Evolutionary conservation across 2,888 invertebrate species (phyloP).

Genomic region (Ectemnius cavifrons): DNA sequence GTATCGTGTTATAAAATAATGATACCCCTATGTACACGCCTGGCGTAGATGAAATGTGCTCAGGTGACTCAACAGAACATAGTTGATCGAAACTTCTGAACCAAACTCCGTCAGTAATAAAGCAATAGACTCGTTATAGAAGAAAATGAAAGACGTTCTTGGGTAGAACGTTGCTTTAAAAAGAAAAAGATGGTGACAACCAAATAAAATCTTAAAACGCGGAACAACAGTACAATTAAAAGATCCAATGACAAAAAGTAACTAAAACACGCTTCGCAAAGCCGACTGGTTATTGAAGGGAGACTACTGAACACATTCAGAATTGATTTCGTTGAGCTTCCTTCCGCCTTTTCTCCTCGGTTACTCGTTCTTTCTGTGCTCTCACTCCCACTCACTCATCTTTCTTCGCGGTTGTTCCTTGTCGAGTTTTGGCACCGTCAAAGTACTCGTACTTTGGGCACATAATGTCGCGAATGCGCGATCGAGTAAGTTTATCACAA

Average conservation of each 20-base stretch:
- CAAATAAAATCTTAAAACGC: too few relatives aligned
- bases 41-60: conserved; percentile 50
- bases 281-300: too few relatives aligned
- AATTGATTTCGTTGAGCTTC: conserved; percentile 10
- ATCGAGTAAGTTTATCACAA: conserved; percentile 60
- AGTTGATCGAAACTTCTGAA: too few relatives aligned
- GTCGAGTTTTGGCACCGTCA: conserved; percentile 55
- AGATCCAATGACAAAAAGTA: neutral
- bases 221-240: conserved; percentile 15
- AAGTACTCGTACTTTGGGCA: conserved; percentile 29
- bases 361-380: neutral
- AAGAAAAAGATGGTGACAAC: too few relatives aligned
- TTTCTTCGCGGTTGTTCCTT: neutral
- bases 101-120: too few relatives aligned
- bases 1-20: conserved; percentile 64
- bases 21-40: conserved; percentile 62
- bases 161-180: too few relatives aligned
- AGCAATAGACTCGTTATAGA: too few relatives aligned
- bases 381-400: neutral
- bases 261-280: too few relatives aligned
- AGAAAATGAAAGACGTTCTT: too few relatives aligned
- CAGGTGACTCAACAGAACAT: conserved; percentile 44
- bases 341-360: neutral
- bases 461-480: conserved; percentile 4
- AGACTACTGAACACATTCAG: conserved; percentile 1